Evolutionary conservation across 2,797 vertebrate species (phyloP).

Genomic region (Craterocephalus amniculus): DNA sequence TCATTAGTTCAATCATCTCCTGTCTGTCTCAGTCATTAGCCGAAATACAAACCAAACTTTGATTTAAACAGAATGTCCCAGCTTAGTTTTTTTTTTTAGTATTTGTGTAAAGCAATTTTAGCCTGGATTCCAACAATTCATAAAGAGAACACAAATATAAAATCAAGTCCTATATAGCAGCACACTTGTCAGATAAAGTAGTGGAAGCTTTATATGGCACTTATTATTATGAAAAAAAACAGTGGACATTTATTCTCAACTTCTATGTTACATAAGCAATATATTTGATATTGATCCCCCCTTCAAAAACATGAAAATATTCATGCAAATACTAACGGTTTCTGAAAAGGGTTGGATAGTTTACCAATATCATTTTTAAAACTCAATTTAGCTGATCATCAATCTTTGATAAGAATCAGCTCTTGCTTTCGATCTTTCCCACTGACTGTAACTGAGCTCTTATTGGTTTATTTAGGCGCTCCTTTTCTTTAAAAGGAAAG

Average conservation of each 20-base stretch:
- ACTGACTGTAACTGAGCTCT: constrained; percentile 15
- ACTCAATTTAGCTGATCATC: background rate
- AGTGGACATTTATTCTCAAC: background rate
- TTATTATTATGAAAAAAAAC: background rate
- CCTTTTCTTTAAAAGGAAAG: constrained; percentile 66
- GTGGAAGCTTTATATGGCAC: background rate
- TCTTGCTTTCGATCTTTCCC: constrained; percentile 10
- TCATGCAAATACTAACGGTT: no score
- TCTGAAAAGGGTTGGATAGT: background rate
- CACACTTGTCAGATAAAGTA: background rate
- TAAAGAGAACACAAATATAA: background rate
- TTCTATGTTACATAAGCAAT: background rate
- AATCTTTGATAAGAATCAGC: constrained; percentile 16
- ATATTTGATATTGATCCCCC: background rate
- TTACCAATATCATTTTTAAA: background rate
- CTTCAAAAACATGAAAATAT: no score
- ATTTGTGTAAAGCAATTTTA: no score
- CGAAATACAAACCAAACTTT: background rate
- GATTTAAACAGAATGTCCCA: no score
- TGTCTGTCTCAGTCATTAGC: background rate
- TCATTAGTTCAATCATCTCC: background rate
- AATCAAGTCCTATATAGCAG: background rate
- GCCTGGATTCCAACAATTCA: no score
- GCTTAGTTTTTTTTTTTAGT: background rate
- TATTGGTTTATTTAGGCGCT: constrained; percentile 59